phyloP scores from a whole-genome alignment of 2,113 vertebrate genomes.

The Prunella fulvescens region DNA sequence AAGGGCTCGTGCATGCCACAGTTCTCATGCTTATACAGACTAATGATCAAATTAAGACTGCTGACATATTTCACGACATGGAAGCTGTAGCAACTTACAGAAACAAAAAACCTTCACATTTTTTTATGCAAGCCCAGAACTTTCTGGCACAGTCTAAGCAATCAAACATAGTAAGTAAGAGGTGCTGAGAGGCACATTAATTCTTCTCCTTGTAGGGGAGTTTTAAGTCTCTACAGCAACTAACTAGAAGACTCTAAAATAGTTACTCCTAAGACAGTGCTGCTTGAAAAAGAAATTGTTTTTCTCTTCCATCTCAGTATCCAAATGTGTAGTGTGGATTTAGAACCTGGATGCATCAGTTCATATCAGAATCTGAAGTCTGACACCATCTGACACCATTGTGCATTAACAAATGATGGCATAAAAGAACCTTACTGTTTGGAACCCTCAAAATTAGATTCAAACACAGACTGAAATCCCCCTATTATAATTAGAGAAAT shows the following conservation, averaged over 20 bases:
- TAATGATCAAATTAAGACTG: not conserved
- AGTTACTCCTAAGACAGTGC: not conserved
- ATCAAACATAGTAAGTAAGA: not conserved
- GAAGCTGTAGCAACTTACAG: not conserved
- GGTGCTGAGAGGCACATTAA: not conserved
- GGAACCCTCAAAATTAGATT: not conserved
- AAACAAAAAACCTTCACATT: not conserved
- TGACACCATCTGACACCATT: not conserved
- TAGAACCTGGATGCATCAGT: not conserved
- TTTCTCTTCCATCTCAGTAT: not conserved
- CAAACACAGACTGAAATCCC: not conserved
- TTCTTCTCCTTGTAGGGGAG: not conserved
- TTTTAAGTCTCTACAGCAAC: not conserved
- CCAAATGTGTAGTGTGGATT: not conserved
- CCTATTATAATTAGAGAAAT: not conserved
- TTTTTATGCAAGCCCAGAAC: not conserved
- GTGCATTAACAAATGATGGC: not conserved
- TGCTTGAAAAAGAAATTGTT: not conserved
- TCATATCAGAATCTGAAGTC: not conserved
- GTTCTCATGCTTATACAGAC: not conserved
- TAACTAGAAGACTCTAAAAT: not conserved
- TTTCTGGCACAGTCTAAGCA: not conserved
- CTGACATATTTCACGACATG: not conserved
- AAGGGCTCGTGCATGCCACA: not conserved
- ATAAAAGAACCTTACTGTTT: not conserved